Evolutionary conservation across 2,888 invertebrate genomes (phyloP).

Genomic region (Melanchra persicariae): DNA sequence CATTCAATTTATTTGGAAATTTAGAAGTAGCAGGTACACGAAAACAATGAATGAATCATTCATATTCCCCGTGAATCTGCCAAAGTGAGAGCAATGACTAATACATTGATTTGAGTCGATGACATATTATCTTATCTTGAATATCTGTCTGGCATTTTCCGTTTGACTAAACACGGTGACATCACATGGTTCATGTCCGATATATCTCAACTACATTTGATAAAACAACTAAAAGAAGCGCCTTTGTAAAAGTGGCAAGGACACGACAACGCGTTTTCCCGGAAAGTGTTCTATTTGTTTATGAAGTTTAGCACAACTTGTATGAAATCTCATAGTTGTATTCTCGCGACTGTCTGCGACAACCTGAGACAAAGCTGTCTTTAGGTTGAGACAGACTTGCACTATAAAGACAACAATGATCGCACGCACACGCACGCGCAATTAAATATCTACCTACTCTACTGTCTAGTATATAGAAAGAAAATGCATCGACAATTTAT

Average conservation of each 20-base stretch:
- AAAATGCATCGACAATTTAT: too few relatives aligned
- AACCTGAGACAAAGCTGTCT: neutral
- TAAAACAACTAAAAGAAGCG: slow-evolving; percentile 9
- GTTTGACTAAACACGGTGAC: neutral
- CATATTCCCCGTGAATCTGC: neutral
- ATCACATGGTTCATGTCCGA: neutral
- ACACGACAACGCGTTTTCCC: neutral
- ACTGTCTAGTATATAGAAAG: neutral
- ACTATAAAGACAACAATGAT: neutral
- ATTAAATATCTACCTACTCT: too few relatives aligned
- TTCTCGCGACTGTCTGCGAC: neutral
- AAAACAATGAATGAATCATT: neutral
- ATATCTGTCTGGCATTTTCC: neutral
- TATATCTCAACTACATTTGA: neutral
- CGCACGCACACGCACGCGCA: neutral
- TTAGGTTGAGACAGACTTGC: too few relatives aligned
- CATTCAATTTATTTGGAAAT: neutral
- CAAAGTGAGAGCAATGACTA: slow-evolving; percentile 6
- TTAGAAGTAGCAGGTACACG: neutral
- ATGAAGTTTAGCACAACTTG: neutral
- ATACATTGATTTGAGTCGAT: slow-evolving; percentile 28
- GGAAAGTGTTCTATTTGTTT: neutral
- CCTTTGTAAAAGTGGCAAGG: neutral
- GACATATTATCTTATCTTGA: slow-evolving; percentile 2
- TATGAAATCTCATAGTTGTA: neutral